Evolutionary conservation across 2,888 invertebrate genomes (phyloP).

Genomic region (Cataglyphis albicans): DNA sequence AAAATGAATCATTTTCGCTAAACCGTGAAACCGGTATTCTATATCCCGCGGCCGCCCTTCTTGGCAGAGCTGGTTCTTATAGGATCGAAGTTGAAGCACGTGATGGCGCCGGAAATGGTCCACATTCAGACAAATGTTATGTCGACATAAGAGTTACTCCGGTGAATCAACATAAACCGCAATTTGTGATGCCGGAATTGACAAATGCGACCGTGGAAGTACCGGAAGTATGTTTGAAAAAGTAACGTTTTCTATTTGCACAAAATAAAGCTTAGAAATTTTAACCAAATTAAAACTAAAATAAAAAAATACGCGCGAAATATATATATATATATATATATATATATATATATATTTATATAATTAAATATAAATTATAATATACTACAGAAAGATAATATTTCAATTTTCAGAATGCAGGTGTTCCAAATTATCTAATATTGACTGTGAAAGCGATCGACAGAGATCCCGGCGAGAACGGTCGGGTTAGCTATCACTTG

Average conservation of each 20-base stretch:
- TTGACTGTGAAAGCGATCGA: slow-evolving; percentile 94
- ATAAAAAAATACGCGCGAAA: not conserved
- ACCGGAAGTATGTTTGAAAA: slow-evolving; percentile 89
- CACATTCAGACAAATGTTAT: slow-evolving; percentile 89
- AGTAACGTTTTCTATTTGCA: not conserved
- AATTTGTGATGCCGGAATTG: slow-evolving; percentile 92
- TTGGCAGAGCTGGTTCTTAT: slow-evolving; percentile 88
- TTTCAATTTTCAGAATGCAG: slow-evolving; percentile 88
- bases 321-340: not conserved
- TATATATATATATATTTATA: not conserved
- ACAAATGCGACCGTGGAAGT: slow-evolving; percentile 93
- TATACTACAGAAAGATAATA: slow-evolving; percentile 1
- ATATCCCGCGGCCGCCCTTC: slow-evolving; percentile 91
- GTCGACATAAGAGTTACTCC: slow-evolving; percentile 92
- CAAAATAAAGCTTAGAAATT: not conserved
- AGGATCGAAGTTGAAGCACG: slow-evolving; percentile 91
- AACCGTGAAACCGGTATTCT: slow-evolving; percentile 93
- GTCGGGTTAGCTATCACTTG: slow-evolving; percentile 93
- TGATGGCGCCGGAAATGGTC: slow-evolving; percentile 91
- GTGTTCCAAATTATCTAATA: slow-evolving; percentile 91
- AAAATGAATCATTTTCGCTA: slow-evolving; percentile 91
- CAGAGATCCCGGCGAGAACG: slow-evolving; percentile 94
- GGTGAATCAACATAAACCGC: slow-evolving; percentile 94
- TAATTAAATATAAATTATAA: slow-evolving; percentile 18
- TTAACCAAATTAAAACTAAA: slow-evolving; percentile 5